These are phyloP conservation scores for Lochmaea crataegi DNA, from an alignment of 2,888 invertebrate species.

Conservation along the genomic window DNA sequence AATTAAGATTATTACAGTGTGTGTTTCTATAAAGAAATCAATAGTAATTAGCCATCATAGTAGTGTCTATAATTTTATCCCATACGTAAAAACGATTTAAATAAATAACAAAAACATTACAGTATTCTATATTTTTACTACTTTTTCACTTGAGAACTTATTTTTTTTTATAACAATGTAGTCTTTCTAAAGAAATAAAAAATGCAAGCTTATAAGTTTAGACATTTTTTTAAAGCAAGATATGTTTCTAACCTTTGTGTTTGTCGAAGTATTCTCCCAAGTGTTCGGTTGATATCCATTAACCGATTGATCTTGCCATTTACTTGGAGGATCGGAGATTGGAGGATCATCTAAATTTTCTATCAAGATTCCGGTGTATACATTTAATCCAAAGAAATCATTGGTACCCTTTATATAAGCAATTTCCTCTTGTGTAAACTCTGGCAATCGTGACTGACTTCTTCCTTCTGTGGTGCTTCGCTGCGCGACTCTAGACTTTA, in stretches of 20 bases:
- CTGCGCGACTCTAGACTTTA: conserved; percentile 69
- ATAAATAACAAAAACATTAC: too few relatives aligned
- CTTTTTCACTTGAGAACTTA: too few relatives aligned
- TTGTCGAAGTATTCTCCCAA: conserved; percentile 31
- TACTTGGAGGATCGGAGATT: conserved; percentile 29
- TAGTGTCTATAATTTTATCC: too few relatives aligned
- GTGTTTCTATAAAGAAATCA: too few relatives aligned
- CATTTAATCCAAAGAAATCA: conserved; percentile 70
- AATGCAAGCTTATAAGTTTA: too few relatives aligned
- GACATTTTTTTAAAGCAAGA: too few relatives aligned
- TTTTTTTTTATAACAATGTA: too few relatives aligned
- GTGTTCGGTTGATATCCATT: conserved; percentile 21
- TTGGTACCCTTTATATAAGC: conserved; percentile 69
- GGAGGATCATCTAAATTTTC: conserved; percentile 57
- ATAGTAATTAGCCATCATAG: too few relatives aligned
- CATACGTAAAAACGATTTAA: too few relatives aligned
- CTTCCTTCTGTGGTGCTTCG: conserved; percentile 72
- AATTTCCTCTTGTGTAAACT: conserved; percentile 72
- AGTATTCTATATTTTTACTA: too few relatives aligned
- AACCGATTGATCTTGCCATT: conserved; percentile 33
- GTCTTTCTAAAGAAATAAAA: too few relatives aligned
- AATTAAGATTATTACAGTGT: too few relatives aligned
- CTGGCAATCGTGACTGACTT: conserved; percentile 71
- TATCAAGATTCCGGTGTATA: conserved; percentile 69
- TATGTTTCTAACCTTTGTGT: conserved; percentile 13